Evolutionary conservation across 2,113 vertebrate species (phyloP).

Genomic region (Percopsis transmontana): DNA sequence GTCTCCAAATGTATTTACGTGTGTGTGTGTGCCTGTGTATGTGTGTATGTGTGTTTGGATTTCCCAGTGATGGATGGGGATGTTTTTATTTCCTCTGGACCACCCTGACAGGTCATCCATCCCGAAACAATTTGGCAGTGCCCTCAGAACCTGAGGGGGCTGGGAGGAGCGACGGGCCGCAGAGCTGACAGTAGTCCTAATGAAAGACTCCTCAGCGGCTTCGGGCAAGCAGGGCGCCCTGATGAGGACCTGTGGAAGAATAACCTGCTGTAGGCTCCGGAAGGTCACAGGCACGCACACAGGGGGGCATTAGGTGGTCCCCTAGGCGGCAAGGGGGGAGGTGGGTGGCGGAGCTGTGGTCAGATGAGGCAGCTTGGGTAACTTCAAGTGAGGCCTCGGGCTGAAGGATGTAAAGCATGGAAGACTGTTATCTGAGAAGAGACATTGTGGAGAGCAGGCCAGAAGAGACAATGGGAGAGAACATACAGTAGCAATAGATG

Average conservation of each 20-base stretch:
- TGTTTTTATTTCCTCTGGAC: slow-evolving; percentile 76
- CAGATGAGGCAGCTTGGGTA: slow-evolving; percentile 39
- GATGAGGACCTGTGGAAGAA: slow-evolving; percentile 51
- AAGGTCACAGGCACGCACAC: slow-evolving; percentile 28
- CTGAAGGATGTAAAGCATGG: slow-evolving; percentile 28
- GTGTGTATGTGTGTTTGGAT: slow-evolving; percentile 11
- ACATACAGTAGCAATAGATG: not conserved
- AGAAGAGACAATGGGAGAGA: slow-evolving; percentile 7
- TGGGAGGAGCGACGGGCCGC: slow-evolving; percentile 54
- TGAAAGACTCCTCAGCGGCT: slow-evolving; percentile 69
- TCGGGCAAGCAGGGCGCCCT: slow-evolving; percentile 41
- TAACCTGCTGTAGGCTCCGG: slow-evolving; percentile 45
- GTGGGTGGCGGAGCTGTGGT: slow-evolving; percentile 18
- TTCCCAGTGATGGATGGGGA: slow-evolving; percentile 80
- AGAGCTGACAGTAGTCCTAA: slow-evolving; percentile 76
- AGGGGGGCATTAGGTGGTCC: slow-evolving; percentile 46
- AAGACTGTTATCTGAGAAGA: slow-evolving; percentile 15
- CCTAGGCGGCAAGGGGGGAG: slow-evolving; percentile 36
- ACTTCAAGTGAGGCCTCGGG: slow-evolving; percentile 43
- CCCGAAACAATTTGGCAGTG: slow-evolving; percentile 79
- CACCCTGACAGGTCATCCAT: slow-evolving; percentile 79
- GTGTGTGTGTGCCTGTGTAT: slow-evolving; percentile 1
- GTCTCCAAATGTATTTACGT: slow-evolving; percentile 46
- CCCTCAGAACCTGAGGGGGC: slow-evolving; percentile 56
- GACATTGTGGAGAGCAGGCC: not conserved